phyloP scores from a whole-genome alignment of 2,797 vertebrate genomes.

The Denticeps clupeoides region DNA sequence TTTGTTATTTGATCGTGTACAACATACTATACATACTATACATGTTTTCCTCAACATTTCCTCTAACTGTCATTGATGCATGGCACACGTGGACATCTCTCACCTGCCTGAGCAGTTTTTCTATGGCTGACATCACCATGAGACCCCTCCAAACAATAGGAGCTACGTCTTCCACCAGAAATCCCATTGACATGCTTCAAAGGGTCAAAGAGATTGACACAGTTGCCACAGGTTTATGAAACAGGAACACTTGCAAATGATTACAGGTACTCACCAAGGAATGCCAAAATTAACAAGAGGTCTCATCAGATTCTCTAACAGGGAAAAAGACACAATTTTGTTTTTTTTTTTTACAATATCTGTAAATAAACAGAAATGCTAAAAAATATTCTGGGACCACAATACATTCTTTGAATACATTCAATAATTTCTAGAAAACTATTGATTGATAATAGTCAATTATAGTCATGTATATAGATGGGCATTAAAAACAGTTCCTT shows the following conservation, averaged over 20 bases:
- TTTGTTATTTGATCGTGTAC: no score
- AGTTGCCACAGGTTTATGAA: no score
- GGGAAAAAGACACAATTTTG: not conserved
- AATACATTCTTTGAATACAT: not conserved
- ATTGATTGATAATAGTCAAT: no score
- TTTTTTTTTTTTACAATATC: not conserved
- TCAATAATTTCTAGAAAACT: not conserved
- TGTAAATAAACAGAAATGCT: not conserved
- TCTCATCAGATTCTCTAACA: constrained; percentile 79
- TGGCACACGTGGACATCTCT: constrained; percentile 8
- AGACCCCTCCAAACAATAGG: constrained; percentile 89
- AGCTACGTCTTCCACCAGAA: constrained; percentile 79
- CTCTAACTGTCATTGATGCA: no score
- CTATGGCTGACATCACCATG: constrained; percentile 95
- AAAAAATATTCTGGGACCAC: no score
- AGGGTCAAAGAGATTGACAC: not conserved
- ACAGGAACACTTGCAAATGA: not conserved
- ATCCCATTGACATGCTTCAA: constrained; percentile 85
- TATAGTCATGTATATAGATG: not conserved
- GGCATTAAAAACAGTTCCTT: not conserved
- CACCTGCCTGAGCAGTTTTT: constrained; percentile 85
- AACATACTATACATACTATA: not conserved
- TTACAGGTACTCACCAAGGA: constrained; percentile 68
- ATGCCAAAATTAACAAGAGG: constrained; percentile 90
- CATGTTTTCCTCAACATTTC: no score